These are phyloP conservation scores for Sesamia inferens DNA, from an alignment of 2,888 invertebrate genomes.

Conservation along the genomic window DNA sequence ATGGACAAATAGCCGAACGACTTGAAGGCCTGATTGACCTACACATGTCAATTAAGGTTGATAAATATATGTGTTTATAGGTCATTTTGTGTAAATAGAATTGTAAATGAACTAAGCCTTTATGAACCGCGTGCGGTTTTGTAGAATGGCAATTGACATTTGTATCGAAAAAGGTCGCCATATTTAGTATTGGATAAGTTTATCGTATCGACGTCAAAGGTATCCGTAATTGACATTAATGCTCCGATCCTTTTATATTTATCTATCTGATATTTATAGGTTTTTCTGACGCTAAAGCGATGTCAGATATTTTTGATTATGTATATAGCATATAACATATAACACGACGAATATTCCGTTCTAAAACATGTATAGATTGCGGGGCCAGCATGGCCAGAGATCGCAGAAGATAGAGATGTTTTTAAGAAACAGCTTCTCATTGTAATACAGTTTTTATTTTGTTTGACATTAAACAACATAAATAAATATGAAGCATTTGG, in stretches of 20 bases:
- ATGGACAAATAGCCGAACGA: slow-evolving; percentile 49
- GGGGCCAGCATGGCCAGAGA: too few species aligned
- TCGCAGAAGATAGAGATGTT: too few species aligned
- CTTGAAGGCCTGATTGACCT: slow-evolving; percentile 45
- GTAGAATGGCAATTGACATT: slow-evolving; percentile 6
- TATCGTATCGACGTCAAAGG: background rate
- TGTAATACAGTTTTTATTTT: too few species aligned
- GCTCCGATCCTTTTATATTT: slow-evolving; percentile 1
- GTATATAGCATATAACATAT: too few species aligned
- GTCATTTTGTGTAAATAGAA: slow-evolving; percentile 45
- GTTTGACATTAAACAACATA: too few species aligned
- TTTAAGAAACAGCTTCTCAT: too few species aligned
- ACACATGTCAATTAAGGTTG: slow-evolving; percentile 53
- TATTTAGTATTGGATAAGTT: slow-evolving; percentile 9
- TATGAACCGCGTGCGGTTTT: background rate
- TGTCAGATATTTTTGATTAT: background rate
- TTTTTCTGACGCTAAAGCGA: background rate
- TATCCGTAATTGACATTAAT: slow-evolving; percentile 8
- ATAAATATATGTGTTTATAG: slow-evolving; percentile 57
- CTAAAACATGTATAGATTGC: too few species aligned
- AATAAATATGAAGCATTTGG: too few species aligned
- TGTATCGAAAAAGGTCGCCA: background rate
- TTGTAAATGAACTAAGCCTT: slow-evolving; percentile 32
- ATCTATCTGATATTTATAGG: background rate
- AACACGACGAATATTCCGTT: too few species aligned